phyloP scores from a whole-genome alignment of 2,113 vertebrate genomes.

The Prochilodus magdalenae region DNA sequence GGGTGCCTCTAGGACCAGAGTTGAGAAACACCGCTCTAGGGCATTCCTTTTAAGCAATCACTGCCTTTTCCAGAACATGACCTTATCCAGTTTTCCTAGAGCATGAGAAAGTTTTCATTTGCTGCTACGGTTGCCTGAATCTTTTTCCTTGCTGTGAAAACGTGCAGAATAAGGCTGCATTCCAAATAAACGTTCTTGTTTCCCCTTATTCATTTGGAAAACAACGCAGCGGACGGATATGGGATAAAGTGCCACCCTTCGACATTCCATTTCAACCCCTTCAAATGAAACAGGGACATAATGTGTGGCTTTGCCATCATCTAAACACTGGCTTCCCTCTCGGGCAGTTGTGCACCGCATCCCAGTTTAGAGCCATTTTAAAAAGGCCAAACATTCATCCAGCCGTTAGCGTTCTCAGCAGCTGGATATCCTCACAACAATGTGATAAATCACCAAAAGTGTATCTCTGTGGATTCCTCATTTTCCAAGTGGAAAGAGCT shows the following conservation, averaged over 20 bases:
- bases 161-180: not conserved
- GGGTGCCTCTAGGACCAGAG: too few relatives aligned
- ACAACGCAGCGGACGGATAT: slow-evolving; percentile 12
- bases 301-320: slow-evolving; percentile 27
- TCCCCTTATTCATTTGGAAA: slow-evolving; percentile 47
- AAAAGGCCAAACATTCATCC: slow-evolving; percentile 17
- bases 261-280: slow-evolving; percentile 26
- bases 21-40: too few relatives aligned
- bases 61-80: not conserved
- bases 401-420: slow-evolving; percentile 1
- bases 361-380: slow-evolving; percentile 33
- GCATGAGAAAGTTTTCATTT: slow-evolving; percentile 25
- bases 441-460: slow-evolving; percentile 26
- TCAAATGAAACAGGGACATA: not conserved
- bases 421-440: slow-evolving; percentile 7
- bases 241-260: slow-evolving; percentile 44
- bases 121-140: not conserved
- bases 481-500: not conserved
- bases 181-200: slow-evolving; percentile 43
- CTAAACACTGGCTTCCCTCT: slow-evolving; percentile 45
- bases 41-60: not conserved
- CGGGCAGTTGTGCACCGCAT: slow-evolving; percentile 13
- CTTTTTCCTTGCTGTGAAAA: not conserved
- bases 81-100: not conserved
- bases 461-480: not conserved